phyloP scores from a whole-genome alignment of 2,888 invertebrate genomes.

The Drosophila melanosoma region DNA sequence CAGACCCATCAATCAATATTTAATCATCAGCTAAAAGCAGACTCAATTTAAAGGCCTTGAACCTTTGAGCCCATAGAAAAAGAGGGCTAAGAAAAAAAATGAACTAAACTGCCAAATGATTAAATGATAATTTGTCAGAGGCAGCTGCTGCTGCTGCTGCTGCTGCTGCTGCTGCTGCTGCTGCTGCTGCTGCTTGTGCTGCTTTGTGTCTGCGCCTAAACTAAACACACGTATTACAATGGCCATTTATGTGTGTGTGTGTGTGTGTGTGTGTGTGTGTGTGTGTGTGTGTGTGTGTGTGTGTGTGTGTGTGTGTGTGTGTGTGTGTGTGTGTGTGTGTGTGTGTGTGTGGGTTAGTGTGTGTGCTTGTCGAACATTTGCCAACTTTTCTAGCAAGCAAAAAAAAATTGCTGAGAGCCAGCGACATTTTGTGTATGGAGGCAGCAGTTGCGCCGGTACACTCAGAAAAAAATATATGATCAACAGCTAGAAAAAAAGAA shows the following conservation, averaged over 20 bases:
- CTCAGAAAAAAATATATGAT: neutral
- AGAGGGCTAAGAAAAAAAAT: neutral
- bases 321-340: neutral
- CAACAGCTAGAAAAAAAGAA: neutral
- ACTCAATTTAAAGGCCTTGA: constrained; percentile 46
- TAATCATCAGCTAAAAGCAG: constrained; percentile 41
- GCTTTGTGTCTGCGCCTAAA: constrained; percentile 33
- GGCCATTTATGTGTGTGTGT: neutral
- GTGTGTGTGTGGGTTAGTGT: constrained; percentile 11
- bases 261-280: constrained; percentile 1
- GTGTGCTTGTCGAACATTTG: constrained; percentile 22
- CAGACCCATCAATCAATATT: constrained; percentile 52
- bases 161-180: constrained; percentile 36
- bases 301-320: constrained; percentile 17
- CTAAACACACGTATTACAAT: constrained; percentile 42
- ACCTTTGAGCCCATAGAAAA: constrained; percentile 25
- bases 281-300: constrained; percentile 7
- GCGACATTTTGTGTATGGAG: constrained; percentile 14
- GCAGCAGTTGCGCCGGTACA: neutral
- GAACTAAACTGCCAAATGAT: constrained; percentile 61
- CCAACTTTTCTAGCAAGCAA: constrained; percentile 36
- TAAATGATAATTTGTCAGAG: constrained; percentile 75
- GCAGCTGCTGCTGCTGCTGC: constrained; percentile 54
- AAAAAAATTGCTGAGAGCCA: constrained; percentile 28
- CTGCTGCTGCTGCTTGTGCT: constrained; percentile 13